These are phyloP conservation scores for Sinocyclocheilus maitianheensis DNA, from an alignment of 2,113 vertebrate species.

Conservation along the genomic window DNA sequence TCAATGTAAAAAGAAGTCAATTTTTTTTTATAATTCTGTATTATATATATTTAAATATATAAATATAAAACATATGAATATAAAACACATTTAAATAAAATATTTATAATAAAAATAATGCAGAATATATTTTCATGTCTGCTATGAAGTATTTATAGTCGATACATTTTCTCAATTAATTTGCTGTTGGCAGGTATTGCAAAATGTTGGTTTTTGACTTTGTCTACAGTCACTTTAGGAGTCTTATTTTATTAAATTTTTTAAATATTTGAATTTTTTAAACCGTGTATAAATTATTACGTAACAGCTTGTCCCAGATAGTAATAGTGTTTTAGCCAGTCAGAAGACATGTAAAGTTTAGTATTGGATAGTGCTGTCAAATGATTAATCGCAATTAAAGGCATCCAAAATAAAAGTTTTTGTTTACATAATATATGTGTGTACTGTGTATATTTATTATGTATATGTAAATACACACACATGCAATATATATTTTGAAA, in stretches of 20 bases:
- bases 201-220: background rate
- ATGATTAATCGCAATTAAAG: no score
- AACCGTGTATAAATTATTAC: background rate
- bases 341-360: background rate
- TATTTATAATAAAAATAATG: background rate
- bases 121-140: background rate
- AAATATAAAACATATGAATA: no score
- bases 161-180: background rate
- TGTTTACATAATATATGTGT: no score
- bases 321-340: background rate
- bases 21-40: no score
- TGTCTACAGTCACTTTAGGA: background rate
- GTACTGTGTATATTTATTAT: no score
- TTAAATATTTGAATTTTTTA: background rate
- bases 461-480: no score
- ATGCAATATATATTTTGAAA: no score
- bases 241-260: background rate
- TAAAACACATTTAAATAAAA: background rate
- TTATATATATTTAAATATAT: no score
- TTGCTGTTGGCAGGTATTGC: background rate
- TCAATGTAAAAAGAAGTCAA: background rate
- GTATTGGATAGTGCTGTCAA: background rate
- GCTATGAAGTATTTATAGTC: background rate
- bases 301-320: background rate
- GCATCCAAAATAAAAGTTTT: no score